Evolutionary conservation across 2,888 invertebrate genomes (phyloP), one percentile per base, ranked within the genome.

Genomic region (Taenaris catops): DNA sequence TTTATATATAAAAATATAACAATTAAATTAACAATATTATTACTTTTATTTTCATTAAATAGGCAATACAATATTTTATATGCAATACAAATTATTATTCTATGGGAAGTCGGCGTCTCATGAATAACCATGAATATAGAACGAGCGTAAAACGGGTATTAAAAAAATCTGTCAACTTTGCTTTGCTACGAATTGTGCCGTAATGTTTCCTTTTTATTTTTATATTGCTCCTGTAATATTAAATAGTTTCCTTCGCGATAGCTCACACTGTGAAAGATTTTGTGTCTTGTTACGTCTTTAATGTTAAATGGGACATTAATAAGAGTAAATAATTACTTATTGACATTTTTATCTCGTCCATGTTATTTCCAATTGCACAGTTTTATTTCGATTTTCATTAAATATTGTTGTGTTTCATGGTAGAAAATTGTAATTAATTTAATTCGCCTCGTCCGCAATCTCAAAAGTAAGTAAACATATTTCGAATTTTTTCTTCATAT

Each of bases 151-250:
- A n/a, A n/a, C n/a, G n/a, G n/a, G n/a, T n/a, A n/a, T n/a, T n/a
- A 14, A 14, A 14, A 14, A 3, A 14, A 3, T 16, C 21, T 44
- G 38, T 38, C 12, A 17, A 24, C 20, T 32, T 40, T 40, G 42
- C 43, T 45, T 41, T 37, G 36, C 41, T 41, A 31, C 25, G 27
- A 40, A 34, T 37, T 37, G 23, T 43, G 31, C 29, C 29, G 39
- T 39, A 34, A 37, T 41, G 40, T 38, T 40, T 44, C 40, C n/a
- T 27, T 40, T 40, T 27, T 34, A 34, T 25, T 26, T 34, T 43
- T 38, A 37, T 34, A 31, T 34, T 34, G 27, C 21, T 21, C 16
- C 19, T 24, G n/a, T 17, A 40, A 27, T 31, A 34, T 27, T 32
- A 27, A 32, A 37, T 37, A 28, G 34, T 39, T 26, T 33, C 9